Evolutionary conservation across 2,113 vertebrate genomes (phyloP).

Genomic region (Corythornis cristatus): DNA sequence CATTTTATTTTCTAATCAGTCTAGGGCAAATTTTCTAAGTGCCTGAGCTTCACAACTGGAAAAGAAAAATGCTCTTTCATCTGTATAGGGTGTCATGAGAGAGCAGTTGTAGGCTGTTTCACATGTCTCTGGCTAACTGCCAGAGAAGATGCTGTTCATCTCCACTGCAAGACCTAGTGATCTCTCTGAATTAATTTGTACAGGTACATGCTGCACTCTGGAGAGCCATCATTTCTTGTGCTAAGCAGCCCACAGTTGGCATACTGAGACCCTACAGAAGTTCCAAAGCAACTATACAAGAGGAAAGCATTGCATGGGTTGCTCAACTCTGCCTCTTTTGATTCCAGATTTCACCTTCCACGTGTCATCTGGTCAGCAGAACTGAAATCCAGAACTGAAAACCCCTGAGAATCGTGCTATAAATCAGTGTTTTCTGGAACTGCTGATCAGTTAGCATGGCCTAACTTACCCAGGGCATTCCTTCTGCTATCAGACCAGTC

Average conservation of each 20-base stretch:
- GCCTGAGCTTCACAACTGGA: background rate
- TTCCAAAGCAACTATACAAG: background rate
- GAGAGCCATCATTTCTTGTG: background rate
- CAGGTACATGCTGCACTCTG: background rate
- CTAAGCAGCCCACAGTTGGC: background rate
- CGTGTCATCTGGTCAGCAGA: background rate
- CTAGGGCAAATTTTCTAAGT: background rate
- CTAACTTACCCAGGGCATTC: background rate
- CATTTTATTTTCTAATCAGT: background rate
- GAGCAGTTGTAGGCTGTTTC: background rate
- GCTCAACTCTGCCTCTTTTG: background rate
- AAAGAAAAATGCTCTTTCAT: conserved; percentile 15
- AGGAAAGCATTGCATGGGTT: background rate
- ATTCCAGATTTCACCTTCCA: background rate
- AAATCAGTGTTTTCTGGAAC: background rate
- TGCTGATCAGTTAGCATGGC: background rate
- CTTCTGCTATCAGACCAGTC: background rate
- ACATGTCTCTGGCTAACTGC: conserved; percentile 30
- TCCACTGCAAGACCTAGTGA: background rate
- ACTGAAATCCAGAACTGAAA: background rate
- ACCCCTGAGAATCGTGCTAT: background rate
- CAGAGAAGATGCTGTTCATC: conserved; percentile 19
- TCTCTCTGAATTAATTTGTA: background rate
- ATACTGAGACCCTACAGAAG: background rate
- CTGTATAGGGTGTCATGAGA: conserved; percentile 11